Base-by-base conservation (phyloP, 2,113 vertebrate species). In the Dolichallabes microphthalmus region DNA sequence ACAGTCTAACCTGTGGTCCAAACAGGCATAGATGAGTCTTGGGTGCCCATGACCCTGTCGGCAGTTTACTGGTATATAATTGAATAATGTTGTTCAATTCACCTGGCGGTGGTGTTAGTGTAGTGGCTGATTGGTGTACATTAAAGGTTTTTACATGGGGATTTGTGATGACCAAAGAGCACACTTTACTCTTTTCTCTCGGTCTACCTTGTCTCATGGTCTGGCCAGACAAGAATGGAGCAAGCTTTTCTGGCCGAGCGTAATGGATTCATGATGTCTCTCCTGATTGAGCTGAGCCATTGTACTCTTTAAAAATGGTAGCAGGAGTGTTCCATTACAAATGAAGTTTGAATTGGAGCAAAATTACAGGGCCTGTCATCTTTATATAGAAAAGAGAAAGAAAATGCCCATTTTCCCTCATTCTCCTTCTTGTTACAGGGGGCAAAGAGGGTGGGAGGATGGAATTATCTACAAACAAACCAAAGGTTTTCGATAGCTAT, bases 401-500 rank as follows among this genome's bases (percentile, higher is more conserved):
- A 73, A 86, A 82, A 82, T 88, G 73, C 87, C 86, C 64, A 87
- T 87, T 92, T 88, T 58, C 80, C 69, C n/a, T 32, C 15, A 58
- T 77, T 78, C 80, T 91, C 89, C 66, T 82, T 92, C 93, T 90
- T 78, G 89, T 86, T 58, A 79, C 82, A 74, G 86, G 35, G 80
- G 85, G 73, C 50, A 68, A 55, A 76, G 84, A 82, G 88, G 88
- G 87, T 78, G 83, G 90, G 88, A 87, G 84, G n/a, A 77, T 85
- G 69, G 84, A 91, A 91, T 90, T 89, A 89, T 94, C 92, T 90
- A 89, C 90, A 90, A 88, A 91, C 90, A 94, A 88, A 90, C 89
- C 88, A 86, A 73, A 89, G 91, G 88, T 87, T 83, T 90, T 92
- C 85, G 87, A n/a, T 88, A 75, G 87, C 58, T 84, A 82, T 91